Evolutionary conservation across 2,888 invertebrate species (phyloP), one percentile per base, ranked within the genome.

Genomic region (Pollenia labialis): DNA sequence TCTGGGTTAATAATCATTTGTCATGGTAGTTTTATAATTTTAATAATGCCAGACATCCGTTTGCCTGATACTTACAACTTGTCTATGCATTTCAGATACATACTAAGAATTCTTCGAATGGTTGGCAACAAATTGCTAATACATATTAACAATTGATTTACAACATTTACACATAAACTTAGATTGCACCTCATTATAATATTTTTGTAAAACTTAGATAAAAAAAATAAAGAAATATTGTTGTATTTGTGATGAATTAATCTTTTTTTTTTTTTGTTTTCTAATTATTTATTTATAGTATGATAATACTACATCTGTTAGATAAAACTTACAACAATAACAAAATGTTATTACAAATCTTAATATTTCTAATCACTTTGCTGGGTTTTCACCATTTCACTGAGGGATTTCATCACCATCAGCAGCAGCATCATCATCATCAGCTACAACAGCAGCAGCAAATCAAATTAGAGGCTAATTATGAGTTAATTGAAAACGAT

Each of bases 401-500:
- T 1, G 58, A 66, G 60, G 88, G 80, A 23, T 69, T 82, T 48
- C 82, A 85, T 66, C 81, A 80, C 14, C 58, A 71, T 48, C 83
- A 81, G 56, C 71, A 80, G 32, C 62, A 76, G 12, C 76, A 77
- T 52, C 58, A 48, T n/a, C 81, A 66, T 23, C 66, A 66, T 12
- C 66, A 68, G 10, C 66, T 23, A n/a, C 66, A 68, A 48, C 77
- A 62, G 23, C 81, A 84, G 48, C 68, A 68, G 44, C 68, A 77
- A 64, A 71, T 86, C 86, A 74, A 88, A 87, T 83, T 83, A 83
- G 81, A 88, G 81, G 87, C 91, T 64, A 90, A 90, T 83, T 89
- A 88, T 84, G 92, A 92, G 72, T 88, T 91, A 81, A 88, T 91
- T 88, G 91, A 92, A 85, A 92, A 92, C 87, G 93, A 93, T 91